phyloP scores from a whole-genome alignment of 2,113 vertebrate genomes.

The Hippolais icterina region DNA sequence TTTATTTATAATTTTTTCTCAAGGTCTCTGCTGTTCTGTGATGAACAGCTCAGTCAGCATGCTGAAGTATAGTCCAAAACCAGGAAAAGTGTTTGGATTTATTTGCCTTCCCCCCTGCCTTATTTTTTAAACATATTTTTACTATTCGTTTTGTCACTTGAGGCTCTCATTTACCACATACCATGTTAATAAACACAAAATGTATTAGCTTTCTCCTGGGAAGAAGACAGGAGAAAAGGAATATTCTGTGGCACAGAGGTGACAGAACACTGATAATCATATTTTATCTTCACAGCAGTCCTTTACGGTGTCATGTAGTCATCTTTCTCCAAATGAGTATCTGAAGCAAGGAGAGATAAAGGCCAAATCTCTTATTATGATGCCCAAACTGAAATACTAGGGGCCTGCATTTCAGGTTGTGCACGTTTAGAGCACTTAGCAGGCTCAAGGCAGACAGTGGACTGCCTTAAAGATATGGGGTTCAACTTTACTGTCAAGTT shows the following conservation, averaged over 20 bases:
- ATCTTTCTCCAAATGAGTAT: not conserved
- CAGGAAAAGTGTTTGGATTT: not conserved
- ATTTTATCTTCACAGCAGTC: not conserved
- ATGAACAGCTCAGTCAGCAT: not conserved
- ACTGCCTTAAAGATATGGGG: not conserved
- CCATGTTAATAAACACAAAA: not conserved
- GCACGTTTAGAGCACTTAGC: not conserved
- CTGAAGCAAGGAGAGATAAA: not conserved
- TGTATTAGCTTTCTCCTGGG: not conserved
- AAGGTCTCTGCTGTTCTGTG: not conserved
- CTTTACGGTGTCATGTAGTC: accelerated
- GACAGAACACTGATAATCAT: not conserved
- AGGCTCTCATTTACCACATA: not conserved
- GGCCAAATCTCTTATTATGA: not conserved
- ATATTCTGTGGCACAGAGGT: not conserved
- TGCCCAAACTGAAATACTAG: not conserved
- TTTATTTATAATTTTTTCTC: not conserved
- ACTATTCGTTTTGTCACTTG: not conserved
- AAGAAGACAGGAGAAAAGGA: not conserved
- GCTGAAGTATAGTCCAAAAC: not conserved
- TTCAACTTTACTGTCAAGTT: not conserved
- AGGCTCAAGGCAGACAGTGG: not conserved
- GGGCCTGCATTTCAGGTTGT: not conserved
- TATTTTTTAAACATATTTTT: not conserved
- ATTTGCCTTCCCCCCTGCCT: accelerated